Base-by-base conservation (phyloP, 2,888 invertebrate genomes). In the Polymixis flavicincta region DNA sequence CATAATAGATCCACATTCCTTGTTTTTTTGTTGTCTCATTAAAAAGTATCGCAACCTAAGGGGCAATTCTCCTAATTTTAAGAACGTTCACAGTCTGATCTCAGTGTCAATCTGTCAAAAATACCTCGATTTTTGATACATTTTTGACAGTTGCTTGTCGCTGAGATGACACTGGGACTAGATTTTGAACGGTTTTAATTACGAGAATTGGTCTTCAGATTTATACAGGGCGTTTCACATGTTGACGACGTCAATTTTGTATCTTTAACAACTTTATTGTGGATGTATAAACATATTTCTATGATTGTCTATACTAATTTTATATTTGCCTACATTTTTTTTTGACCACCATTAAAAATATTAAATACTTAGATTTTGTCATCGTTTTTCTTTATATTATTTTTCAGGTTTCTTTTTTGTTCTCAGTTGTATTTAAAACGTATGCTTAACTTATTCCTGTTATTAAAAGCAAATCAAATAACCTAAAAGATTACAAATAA, bases 261-360 rank as follows among this genome's bases (percentile, higher is more conserved):
- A 70, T 69, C 55, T 79, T 76, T 74, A 63, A 73, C 65, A 74
- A 72, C n/a, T 80, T 79, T 82, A 77, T 77, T 74, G 55, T 72
- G 28, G 54, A 28, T 11, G 59, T 59, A 6, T 22, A 55, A 68
- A 28, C 9, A 22, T 57, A 25, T 37, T 66, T 61, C 45, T 74
- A 74, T 42, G 70, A 60, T 57, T 67, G 64, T 55, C 17, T 32
- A 72, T 72, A 71, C 8, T 52, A 28, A 61, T 74, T 76, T 28
- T 76, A 65, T 67, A 50, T n/a, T n/a, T n/a, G n/a, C n/a, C n/a
- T n/a, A n/a, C n/a, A n/a, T n/a, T n/a, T n/a, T n/a, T 50, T 67
- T 57, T 67, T 45, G 28, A 54, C 25, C 13, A 37, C 5, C 25
- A 57, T 64, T 48, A 63, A 42, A 60, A 11, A 54, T 2, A 28